phyloP scores from a whole-genome alignment of 35 echinoderm and acorn worm genomes.

The Chiridota heheva region DNA sequence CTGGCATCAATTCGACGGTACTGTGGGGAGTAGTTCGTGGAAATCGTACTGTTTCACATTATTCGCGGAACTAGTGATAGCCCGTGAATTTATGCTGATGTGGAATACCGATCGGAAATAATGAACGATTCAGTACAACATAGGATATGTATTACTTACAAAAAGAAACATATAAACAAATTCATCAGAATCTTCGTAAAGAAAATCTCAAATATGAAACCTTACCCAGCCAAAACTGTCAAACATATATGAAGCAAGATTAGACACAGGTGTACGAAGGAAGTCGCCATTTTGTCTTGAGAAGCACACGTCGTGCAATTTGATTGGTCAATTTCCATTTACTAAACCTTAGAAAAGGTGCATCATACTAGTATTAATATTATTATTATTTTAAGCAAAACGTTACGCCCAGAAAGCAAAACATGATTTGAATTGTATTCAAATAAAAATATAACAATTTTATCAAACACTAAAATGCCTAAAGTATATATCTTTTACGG shows the following conservation, averaged over 20 bases:
- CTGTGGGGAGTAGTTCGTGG: background rate
- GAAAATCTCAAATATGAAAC: background rate
- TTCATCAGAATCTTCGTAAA: background rate
- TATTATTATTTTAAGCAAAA: too few species aligned
- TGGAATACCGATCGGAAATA: background rate
- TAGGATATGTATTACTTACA: background rate
- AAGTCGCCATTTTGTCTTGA: slow-evolving; percentile 78
- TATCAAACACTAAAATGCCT: too few species aligned
- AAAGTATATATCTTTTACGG: too few species aligned
- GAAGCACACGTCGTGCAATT: too few species aligned
- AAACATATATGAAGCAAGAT: slow-evolving; percentile 61
- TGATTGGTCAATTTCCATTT: too few species aligned
- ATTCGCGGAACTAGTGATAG: background rate
- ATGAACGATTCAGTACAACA: background rate
- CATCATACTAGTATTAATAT: too few species aligned
- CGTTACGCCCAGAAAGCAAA: too few species aligned
- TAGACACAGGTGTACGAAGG: slow-evolving; percentile 45
- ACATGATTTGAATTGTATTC: too few species aligned
- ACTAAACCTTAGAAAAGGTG: too few species aligned
- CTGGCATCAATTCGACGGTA: too few species aligned
- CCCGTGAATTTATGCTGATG: background rate
- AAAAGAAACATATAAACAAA: background rate
- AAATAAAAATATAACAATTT: too few species aligned
- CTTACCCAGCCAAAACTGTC: slow-evolving; percentile 80
- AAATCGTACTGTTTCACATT: background rate